These are phyloP conservation scores for Eospalax fontanierii DNA, from an alignment of 2,797 vertebrate species.

Conservation along the genomic window DNA sequence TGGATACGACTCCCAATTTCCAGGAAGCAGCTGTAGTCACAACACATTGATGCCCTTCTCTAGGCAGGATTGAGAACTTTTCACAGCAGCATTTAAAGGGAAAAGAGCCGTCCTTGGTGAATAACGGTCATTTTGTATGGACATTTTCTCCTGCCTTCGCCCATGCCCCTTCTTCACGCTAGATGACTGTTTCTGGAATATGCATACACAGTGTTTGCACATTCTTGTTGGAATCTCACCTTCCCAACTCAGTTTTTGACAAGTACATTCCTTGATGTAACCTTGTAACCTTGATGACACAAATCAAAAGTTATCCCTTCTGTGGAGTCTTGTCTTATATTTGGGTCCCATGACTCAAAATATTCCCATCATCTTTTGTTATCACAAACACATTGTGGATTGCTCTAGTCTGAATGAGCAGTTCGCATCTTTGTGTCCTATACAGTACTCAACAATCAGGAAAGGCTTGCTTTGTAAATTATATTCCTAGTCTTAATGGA, in stretches of 20 bases:
- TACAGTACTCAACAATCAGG: slow-evolving; percentile 9
- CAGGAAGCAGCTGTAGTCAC: background rate
- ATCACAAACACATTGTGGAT: background rate
- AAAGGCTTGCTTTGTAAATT: slow-evolving; percentile 21
- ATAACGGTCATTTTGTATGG: background rate
- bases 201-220: background rate
- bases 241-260: slow-evolving; percentile 47
- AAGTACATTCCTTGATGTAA: slow-evolving; percentile 39
- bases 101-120: background rate
- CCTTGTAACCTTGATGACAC: background rate
- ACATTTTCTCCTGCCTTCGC: slow-evolving; percentile 28
- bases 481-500: background rate
- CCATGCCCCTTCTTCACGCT: background rate
- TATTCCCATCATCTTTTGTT: background rate
- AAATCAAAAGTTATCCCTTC: slow-evolving; percentile 1
- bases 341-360: background rate
- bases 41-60: background rate
- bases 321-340: background rate
- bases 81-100: background rate
- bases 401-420: background rate
- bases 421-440: background rate
- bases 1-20: slow-evolving; percentile 45
- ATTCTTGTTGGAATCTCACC: slow-evolving; percentile 68
- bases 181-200: slow-evolving; percentile 72
- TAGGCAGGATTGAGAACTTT: background rate